These are phyloP conservation scores for Scaptodrosophila latifasciaeformis DNA, from an alignment of 2,888 invertebrate genomes.

Conservation along the genomic window DNA sequence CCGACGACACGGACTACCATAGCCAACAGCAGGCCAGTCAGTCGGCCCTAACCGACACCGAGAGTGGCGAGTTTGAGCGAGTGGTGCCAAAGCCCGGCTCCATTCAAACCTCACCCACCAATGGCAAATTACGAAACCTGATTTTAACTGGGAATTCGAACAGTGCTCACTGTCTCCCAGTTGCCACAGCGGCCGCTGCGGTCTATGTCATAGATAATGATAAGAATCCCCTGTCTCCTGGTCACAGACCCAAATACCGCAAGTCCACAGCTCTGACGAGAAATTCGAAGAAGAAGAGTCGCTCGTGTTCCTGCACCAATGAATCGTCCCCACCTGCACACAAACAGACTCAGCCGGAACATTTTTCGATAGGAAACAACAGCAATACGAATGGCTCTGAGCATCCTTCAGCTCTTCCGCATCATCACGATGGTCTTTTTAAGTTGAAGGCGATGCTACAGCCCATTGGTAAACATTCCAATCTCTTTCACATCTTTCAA, in stretches of 20 bases:
- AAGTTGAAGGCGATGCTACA: conserved; percentile 74
- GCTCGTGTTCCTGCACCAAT: conserved; percentile 56
- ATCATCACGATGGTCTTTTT: conserved; percentile 73
- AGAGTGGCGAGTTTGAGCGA: conserved; percentile 46
- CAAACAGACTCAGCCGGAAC: background rate
- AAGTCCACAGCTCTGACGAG: conserved; percentile 52
- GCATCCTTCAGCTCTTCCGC: conserved; percentile 29
- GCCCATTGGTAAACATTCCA: conserved; percentile 72
- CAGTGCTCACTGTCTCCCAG: conserved; percentile 46
- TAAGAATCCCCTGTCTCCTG: conserved; percentile 50
- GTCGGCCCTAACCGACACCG: conserved; percentile 25
- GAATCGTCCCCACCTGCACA: conserved; percentile 25
- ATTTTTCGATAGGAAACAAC: conserved; percentile 8
- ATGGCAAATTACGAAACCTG: conserved; percentile 40
- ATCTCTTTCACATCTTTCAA: conserved; percentile 73
- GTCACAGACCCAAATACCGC: conserved; percentile 68
- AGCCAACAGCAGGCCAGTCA: conserved; percentile 33
- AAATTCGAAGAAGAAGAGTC: conserved; percentile 47
- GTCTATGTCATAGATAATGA: conserved; percentile 69
- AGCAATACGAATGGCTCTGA: conserved; percentile 33
- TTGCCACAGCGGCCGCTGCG: conserved; percentile 21
- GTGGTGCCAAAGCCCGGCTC: conserved; percentile 44
- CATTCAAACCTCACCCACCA: conserved; percentile 43
- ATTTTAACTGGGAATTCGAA: conserved; percentile 45
- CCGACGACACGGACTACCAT: conserved; percentile 63